Conservation (phyloP, 2,113 vertebrate genomes). For the Boleophthalmus pectinirostris region DNA sequence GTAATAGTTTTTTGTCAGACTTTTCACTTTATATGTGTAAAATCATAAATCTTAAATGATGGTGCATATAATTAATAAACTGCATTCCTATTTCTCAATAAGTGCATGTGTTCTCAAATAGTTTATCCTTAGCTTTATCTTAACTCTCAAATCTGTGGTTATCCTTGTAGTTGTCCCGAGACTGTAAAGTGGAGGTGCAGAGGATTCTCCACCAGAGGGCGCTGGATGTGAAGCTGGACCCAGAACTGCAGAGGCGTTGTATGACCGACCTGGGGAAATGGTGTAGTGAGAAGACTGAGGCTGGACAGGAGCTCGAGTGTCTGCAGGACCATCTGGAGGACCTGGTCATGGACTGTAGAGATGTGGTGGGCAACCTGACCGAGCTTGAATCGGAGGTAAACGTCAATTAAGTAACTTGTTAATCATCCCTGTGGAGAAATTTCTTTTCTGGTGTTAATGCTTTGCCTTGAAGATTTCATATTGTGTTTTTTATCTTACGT, state of each 20-base stretch:
- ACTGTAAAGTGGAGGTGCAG: slow-evolving; percentile 95
- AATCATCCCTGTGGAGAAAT: neutral
- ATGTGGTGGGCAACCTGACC: slow-evolving; percentile 93
- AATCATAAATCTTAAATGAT: neutral
- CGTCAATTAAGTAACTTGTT: neutral
- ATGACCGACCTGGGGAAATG: slow-evolving; percentile 95
- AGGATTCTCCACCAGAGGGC: slow-evolving; percentile 95
- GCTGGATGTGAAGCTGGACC: slow-evolving; percentile 94
- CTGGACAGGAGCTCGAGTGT: slow-evolving; percentile 95
- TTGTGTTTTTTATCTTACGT: too few species aligned
- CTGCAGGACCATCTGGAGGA: slow-evolving; percentile 97
- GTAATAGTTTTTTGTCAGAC: too few species aligned
- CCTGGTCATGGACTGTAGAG: slow-evolving; percentile 86
- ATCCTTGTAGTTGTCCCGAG: slow-evolving; percentile 84
- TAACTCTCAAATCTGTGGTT: neutral
- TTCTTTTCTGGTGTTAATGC: too few species aligned
- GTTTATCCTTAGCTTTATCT: neutral
- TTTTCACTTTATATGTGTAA: too few species aligned
- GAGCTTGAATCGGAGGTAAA: slow-evolving; percentile 94
- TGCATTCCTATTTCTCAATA: neutral
- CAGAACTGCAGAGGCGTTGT: slow-evolving; percentile 91
- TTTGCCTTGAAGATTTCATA: too few species aligned
- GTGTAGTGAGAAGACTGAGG: slow-evolving; percentile 95
- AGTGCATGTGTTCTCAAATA: neutral
- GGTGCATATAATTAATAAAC: neutral